Base-by-base conservation (phyloP, 2,797 vertebrate genomes). In the Coregonus ussuriensis region DNA sequence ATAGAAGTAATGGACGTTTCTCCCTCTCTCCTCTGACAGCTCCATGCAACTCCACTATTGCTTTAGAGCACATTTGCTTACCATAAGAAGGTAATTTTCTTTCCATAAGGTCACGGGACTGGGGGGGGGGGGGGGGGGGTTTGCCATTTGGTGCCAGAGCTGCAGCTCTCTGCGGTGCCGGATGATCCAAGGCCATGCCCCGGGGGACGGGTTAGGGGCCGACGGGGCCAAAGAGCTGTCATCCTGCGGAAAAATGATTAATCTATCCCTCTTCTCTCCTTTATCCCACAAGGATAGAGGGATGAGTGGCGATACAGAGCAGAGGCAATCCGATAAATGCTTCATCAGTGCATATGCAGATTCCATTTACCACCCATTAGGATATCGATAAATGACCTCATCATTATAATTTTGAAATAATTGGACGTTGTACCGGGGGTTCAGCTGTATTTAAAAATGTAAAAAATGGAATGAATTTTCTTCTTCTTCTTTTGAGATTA, bases 41-140 rank as follows among this genome's bases (percentile, higher is more conserved):
- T 90, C 86, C 88, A 86, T 87, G 89, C 90, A 91, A 92, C 85
- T 47, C 41, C 41, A 2, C 9, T 13, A 47, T 92, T 94, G 89
- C 92, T 92, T 92, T 90, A 85, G 85, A 89, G 87, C 91, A 90
- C 90, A 93, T 92, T 94, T 92, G 88, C 90, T 93, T 92, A 93
- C 92, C 93, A 93, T 93, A 92, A 94, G 91, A 94, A 93, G 93
- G 90, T 89, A 91, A 93, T 95, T 94, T 94, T 93, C 89, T 90
- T 5, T 80, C 84, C 89, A 93, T 93, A 93, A 93, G 89, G 93
- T 91, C 87, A 89, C 87, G 85, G 88, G 92, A 92, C 89, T 93
- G 93, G 93, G 92, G 76, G 75, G 79, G 65, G 77, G 65, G 77
- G 6, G 75, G 86, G 83, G 91, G 88, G 89, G 78, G 86, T 91